Evolutionary conservation across 2,888 invertebrate species (phyloP), one percentile per base, ranked within the genome.

Genomic region (Pseudeuparius sepicola): DNA sequence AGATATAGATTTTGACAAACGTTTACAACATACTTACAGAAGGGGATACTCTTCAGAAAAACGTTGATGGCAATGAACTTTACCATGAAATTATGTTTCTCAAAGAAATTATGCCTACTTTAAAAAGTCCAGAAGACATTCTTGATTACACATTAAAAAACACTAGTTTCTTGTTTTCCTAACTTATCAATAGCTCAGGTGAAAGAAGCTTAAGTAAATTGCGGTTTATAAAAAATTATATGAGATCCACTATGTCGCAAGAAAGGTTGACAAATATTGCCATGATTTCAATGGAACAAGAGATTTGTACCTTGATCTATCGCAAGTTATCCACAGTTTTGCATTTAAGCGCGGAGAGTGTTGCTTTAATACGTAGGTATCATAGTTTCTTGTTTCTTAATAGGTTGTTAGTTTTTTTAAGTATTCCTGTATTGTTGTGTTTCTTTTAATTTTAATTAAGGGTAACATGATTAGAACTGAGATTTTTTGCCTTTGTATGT

Each of bases 81-180:
- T 20, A 20, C 20, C 7, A 20, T 20, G n/a, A 20, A 20, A 20
- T 7, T 20, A 20, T 20, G 20, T 20, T n/a, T 20, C n/a, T 20
- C 20, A 20, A 20, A 20, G 20, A 20, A 20, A 20, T 20, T 20
- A 20, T 20, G 20, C n/a, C 20, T 7, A 6, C 20, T 20, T 6
- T 20, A 20, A 20, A 20, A 20, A 20, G 20, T n/a, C 20, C 20
- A 20, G 7, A 20, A 20, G n/a, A 20, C 20, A 20, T 20, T 20
- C 6, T 20, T 20, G n/a, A n/a, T n/a, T n/a, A n/a, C n/a, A 20
- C n/a, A 20, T 20, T 20, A 20, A 20, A 20, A 20, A 20, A 20
- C 20, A n/a, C 20, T 20, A 20, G 20, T 20, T 20, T 20, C n/a
- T 20, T 20, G n/a, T 20, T 20, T 20, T 20, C 20, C 20, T 20